Conservation (phyloP, 1,140 invertebrate species). For the Anastrepha obliqua region DNA sequence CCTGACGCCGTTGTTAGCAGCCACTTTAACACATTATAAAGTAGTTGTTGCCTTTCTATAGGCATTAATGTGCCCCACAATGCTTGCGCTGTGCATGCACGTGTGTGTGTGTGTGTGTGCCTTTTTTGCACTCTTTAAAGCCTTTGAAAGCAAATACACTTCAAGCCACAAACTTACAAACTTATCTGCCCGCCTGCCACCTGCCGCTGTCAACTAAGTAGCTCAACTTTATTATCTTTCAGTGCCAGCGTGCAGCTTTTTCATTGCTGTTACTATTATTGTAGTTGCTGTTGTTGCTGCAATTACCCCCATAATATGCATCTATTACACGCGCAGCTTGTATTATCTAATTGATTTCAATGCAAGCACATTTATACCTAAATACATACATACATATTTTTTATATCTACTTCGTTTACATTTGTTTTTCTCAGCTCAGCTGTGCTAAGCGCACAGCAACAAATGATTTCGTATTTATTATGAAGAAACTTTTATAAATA, state of each 20-base stretch:
- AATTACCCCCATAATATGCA: not conserved
- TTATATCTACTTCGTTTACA: not conserved
- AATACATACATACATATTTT: not conserved
- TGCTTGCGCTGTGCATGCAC: not conserved
- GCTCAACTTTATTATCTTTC: not conserved
- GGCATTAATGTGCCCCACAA: not conserved
- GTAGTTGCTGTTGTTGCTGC: not conserved
- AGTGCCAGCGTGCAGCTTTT: not conserved
- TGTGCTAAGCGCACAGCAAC: too few relatives aligned
- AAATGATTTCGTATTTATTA: too few relatives aligned
- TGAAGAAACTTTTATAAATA: too few relatives aligned
- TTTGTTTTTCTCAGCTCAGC: too few relatives aligned
- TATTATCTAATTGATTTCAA: conserved; percentile 25
- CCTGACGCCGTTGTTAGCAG: not conserved
- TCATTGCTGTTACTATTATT: not conserved
- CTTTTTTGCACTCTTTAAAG: not conserved
- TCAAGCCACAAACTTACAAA: not conserved
- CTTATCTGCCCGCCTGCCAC: not conserved
- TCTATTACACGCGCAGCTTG: not conserved
- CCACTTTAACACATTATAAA: not conserved
- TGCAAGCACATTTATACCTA: not conserved
- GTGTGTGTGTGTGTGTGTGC: not conserved
- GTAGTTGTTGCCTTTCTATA: not conserved
- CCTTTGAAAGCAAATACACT: not conserved
- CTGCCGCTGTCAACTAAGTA: not conserved